Conservation (phyloP, 2,113 vertebrate genomes). For the Zapornia atra region DNA sequence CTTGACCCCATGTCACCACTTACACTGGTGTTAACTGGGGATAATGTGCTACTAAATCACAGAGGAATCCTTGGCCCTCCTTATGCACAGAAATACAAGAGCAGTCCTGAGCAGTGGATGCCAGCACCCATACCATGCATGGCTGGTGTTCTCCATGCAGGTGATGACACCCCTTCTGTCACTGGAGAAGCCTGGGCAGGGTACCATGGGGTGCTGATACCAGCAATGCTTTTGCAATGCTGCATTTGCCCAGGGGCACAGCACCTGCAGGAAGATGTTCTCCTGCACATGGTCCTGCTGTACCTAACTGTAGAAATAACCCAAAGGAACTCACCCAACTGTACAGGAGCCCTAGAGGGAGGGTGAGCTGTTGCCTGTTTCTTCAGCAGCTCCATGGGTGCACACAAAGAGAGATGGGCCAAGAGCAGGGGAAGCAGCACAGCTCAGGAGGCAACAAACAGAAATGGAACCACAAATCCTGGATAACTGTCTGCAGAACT, state of each 20-base stretch:
- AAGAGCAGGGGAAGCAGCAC: background rate
- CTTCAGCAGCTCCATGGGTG: background rate
- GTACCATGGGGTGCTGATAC: fast-evolving
- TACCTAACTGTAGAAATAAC: background rate
- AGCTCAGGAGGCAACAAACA: background rate
- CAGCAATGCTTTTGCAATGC: background rate
- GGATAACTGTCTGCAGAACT: background rate
- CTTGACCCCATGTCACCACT: background rate
- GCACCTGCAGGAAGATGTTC: background rate
- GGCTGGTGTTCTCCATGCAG: fast-evolving
- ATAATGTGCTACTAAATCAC: background rate
- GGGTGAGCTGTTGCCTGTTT: background rate
- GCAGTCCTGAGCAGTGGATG: fast-evolving
- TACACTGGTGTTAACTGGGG: background rate
- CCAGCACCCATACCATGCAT: fast-evolving
- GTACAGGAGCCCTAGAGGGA: background rate
- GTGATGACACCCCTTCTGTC: fast-evolving
- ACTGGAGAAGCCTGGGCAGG: background rate
- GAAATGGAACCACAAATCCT: fast-evolving
- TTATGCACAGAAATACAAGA: background rate
- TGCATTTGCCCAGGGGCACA: background rate
- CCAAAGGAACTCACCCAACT: background rate
- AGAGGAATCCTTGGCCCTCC: background rate
- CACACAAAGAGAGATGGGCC: background rate
- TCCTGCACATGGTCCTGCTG: background rate